Percentiles rank a stretch among this genome's conserved stretches.
Conservation (phyloP, 2,888 invertebrate genomes). For the Machimus atricapillus region DNA sequence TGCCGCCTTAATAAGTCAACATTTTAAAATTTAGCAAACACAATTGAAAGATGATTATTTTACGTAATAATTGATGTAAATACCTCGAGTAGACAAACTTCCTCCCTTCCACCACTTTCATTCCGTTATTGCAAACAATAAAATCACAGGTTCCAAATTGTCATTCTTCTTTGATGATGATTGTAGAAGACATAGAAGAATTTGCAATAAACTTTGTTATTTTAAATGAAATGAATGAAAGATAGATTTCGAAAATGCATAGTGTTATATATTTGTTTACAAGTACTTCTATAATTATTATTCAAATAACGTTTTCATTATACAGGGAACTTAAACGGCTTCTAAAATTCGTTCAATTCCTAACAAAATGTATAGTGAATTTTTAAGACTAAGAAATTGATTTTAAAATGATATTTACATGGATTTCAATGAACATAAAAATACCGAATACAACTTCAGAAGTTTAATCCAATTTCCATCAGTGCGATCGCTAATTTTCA, state of each 20-base stretch:
- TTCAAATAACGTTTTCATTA: not conserved
- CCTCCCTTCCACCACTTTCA: too few species aligned
- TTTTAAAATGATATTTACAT: slow-evolving; percentile 10
- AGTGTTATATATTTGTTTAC: slow-evolving; percentile 18
- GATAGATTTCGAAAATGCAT: not conserved
- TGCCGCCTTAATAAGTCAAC: too few species aligned
- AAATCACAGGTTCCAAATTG: too few species aligned
- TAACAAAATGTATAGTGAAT: not conserved
- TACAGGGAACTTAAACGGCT: not conserved
- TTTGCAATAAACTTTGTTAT: too few species aligned
- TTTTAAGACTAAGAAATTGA: slow-evolving; percentile 9
- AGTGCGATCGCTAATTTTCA: not conserved
- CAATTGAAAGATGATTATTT: too few species aligned
- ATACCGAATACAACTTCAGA: slow-evolving; percentile 13
- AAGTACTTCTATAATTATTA: slow-evolving; percentile 13
- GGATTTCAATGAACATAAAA: slow-evolving; percentile 3
- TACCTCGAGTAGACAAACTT: too few species aligned
- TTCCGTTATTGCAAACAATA: too few species aligned
- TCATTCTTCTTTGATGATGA: too few species aligned
- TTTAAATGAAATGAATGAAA: not conserved
- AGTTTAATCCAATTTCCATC: not conserved
- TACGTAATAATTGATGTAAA: too few species aligned
- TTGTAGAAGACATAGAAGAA: too few species aligned
- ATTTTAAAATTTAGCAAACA: too few species aligned
- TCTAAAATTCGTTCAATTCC: slow-evolving; percentile 6